Conservation (phyloP, 2,888 invertebrate genomes). For the Itoplectis maculator region DNA sequence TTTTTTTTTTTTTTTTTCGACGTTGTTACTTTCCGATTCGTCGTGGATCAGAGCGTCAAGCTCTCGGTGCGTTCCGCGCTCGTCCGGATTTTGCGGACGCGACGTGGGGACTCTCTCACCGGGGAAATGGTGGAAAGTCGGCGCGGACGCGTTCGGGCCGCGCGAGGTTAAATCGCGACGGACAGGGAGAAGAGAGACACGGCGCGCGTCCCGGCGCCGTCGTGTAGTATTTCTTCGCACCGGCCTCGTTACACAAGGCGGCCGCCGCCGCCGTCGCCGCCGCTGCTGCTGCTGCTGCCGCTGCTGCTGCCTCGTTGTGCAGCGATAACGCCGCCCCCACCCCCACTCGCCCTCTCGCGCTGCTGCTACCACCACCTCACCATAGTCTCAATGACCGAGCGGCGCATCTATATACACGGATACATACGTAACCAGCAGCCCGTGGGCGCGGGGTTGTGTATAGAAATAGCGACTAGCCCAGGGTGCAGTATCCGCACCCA, state of each 20-base stretch:
- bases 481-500: conserved; percentile 63
- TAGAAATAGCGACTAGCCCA: conserved; percentile 31
- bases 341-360: too few relatives aligned
- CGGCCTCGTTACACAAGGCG: conserved; percentile 30
- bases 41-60: background rate
- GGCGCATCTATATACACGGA: conserved; percentile 12
- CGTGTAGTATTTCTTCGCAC: conserved; percentile 40
- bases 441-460: background rate
- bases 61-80: too few relatives aligned
- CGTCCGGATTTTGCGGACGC: too few relatives aligned
- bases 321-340: too few relatives aligned
- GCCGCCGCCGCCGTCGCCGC: background rate
- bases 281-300: conserved; percentile 27
- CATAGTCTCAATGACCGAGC: conserved; percentile 46
- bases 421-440: conserved; percentile 33
- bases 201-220: conserved; percentile 51
- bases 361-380: conserved; percentile 36
- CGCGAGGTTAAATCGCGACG: conserved; percentile 3
- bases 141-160: too few relatives aligned
- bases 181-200: background rate
- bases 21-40: background rate
- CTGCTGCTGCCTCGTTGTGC: conserved; percentile 42
- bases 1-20: background rate
- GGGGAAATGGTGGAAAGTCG: too few relatives aligned
- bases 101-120: too few relatives aligned